Evolutionary conservation across 1,140 invertebrate species (phyloP).

Genomic region (Lanistes nyassanus): DNA sequence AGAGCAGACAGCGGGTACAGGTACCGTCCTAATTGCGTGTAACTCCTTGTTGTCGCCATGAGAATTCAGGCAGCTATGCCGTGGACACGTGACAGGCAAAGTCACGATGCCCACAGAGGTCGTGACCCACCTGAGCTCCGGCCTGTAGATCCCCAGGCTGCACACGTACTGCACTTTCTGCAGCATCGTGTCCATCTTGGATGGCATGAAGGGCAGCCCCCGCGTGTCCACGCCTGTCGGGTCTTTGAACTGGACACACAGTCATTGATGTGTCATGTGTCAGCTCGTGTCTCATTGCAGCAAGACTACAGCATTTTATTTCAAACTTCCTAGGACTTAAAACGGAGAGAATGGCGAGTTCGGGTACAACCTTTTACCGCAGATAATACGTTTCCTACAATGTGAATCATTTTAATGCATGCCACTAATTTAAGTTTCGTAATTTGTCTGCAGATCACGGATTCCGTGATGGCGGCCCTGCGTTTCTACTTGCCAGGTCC

Average conservation of each 20-base stretch:
- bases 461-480: not conserved
- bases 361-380: no score
- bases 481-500: constrained; percentile 47
- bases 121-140: constrained; percentile 60
- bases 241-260: constrained; percentile 53
- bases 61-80: not conserved
- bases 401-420: no score
- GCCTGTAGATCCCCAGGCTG: constrained; percentile 55
- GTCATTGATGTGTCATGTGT: not conserved
- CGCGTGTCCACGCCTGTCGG: constrained; percentile 40
- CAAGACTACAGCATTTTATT: not conserved
- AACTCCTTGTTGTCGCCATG: no score
- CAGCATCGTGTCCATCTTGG: constrained; percentile 47
- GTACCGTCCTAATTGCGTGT: not conserved
- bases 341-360: no score
- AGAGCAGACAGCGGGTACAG: no score
- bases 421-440: no score
- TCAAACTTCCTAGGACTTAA: not conserved
- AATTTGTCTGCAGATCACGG: no score
- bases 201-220: constrained; percentile 48
- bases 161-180: constrained; percentile 59
- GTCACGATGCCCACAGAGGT: not conserved
- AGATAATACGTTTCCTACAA: no score
- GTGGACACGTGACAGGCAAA: not conserved
- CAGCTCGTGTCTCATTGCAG: not conserved